Conservation (phyloP, 92 coral and sea anemone species). For the Paramuricea clavata region DNA sequence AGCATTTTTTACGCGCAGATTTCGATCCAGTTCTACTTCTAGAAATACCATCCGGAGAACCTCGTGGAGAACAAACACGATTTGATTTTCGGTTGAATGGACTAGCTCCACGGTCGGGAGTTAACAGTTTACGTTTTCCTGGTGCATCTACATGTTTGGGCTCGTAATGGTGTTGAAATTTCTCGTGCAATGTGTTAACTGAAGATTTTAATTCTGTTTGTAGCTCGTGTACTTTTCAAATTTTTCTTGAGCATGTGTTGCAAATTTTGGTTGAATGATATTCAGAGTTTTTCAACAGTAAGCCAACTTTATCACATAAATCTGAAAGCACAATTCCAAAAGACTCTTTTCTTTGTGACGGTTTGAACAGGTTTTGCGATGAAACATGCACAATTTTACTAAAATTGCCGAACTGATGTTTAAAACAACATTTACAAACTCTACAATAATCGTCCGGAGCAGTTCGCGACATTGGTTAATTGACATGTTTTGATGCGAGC, state of each 20-base stretch:
- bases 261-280: conserved; percentile 32
- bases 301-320: conserved; percentile 22
- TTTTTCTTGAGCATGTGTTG: conserved; percentile 35
- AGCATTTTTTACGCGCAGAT: no score
- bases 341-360: conserved; percentile 55
- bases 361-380: conserved; percentile 12
- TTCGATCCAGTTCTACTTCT: no score
- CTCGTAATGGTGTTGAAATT: neutral
- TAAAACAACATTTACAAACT: conserved; percentile 29
- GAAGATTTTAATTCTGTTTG: conserved; percentile 9
- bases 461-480: neutral
- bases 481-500: no score
- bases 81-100: neutral
- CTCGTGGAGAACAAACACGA: no score
- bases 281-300: neutral
- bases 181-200: conserved; percentile 17
- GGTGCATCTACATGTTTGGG: neutral
- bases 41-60: no score
- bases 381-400: conserved; percentile 23
- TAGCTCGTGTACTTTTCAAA: conserved; percentile 10
- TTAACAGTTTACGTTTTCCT: neutral
- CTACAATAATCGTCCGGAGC: conserved; percentile 33
- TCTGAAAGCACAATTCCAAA: conserved; percentile 54
- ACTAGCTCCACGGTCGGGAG: neutral
- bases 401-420: conserved; percentile 2